A percentile compares a stretch with the other conserved stretches of the same genome.
Evolutionary conservation across 37 sponge, comb jelly and placozoan species (phyloP).

Genomic region (Diacarnus erythraeanus): DNA sequence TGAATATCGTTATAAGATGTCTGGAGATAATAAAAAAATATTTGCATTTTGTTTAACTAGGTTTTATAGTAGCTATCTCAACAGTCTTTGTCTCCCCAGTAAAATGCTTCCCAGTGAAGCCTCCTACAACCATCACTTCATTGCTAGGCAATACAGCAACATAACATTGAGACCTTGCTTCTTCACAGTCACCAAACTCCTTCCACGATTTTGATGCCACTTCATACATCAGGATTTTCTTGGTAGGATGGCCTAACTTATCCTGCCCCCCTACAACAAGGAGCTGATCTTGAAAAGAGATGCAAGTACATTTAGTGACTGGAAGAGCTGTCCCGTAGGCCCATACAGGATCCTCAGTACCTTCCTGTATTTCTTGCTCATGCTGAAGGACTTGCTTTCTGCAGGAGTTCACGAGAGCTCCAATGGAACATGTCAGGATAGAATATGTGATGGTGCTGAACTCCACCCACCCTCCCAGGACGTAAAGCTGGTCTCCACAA

Average conservation of each 20-base stretch:
- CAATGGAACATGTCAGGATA: not conserved
- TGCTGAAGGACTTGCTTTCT: not conserved
- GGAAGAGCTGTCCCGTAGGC: not conserved
- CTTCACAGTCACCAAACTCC: not conserved
- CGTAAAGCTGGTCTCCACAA: conserved; percentile 18
- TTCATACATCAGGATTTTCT: not conserved
- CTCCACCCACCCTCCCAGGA: conserved; percentile 5
- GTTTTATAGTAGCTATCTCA: not conserved
- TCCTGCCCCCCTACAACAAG: not conserved
- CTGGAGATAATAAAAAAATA: no score
- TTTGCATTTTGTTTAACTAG: no score
- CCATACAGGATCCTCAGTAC: not conserved
- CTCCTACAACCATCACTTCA: not conserved
- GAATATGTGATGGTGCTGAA: not conserved
- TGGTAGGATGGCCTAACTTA: not conserved
- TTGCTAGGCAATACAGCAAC: not conserved
- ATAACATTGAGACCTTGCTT: not conserved
- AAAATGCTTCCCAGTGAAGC: not conserved
- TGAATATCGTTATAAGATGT: no score
- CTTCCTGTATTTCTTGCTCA: not conserved
- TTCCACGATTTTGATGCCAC: not conserved
- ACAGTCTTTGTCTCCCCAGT: not conserved
- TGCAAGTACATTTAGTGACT: not conserved
- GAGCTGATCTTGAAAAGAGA: not conserved
- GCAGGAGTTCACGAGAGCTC: not conserved